Percentiles rank a stretch among this genome's conserved stretches.
Conservation (phyloP, 1,140 invertebrate species). For the Popillia japonica region DNA sequence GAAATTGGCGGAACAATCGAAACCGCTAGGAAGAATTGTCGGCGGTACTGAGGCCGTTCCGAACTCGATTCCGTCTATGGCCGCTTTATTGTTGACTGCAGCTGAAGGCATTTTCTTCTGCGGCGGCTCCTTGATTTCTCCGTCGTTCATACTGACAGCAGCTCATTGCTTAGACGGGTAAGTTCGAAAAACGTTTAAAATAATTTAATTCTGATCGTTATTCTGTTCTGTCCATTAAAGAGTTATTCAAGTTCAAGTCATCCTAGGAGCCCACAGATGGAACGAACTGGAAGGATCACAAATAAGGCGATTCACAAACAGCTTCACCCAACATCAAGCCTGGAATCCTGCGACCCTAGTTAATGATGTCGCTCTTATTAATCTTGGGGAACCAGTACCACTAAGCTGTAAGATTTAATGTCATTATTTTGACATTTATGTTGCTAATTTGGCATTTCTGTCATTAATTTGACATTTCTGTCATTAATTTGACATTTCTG, state of each 20-base stretch:
- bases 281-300: constrained; percentile 20
- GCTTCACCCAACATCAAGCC: background rate
- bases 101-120: constrained; percentile 22
- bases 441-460: too few species aligned
- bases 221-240: background rate
- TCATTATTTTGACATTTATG: too few species aligned
- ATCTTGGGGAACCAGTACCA: background rate
- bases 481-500: too few species aligned
- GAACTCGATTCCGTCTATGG: constrained; percentile 5
- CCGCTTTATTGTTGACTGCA: background rate
- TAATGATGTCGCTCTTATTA: constrained; percentile 40
- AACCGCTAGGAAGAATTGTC: background rate
- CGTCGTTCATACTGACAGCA: background rate
- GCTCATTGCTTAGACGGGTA: constrained; percentile 34
- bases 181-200: background rate
- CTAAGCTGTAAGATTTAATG: constrained; percentile 34
- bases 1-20: background rate
- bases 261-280: constrained; percentile 37
- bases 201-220: background rate
- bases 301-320: background rate
- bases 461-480: too few species aligned
- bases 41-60: background rate
- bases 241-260: constrained; percentile 21
- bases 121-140: background rate
- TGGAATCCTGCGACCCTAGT: constrained; percentile 13